Evolutionary conservation across 2,113 vertebrate genomes (phyloP).

Genomic region (Clarias gariepinus): DNA sequence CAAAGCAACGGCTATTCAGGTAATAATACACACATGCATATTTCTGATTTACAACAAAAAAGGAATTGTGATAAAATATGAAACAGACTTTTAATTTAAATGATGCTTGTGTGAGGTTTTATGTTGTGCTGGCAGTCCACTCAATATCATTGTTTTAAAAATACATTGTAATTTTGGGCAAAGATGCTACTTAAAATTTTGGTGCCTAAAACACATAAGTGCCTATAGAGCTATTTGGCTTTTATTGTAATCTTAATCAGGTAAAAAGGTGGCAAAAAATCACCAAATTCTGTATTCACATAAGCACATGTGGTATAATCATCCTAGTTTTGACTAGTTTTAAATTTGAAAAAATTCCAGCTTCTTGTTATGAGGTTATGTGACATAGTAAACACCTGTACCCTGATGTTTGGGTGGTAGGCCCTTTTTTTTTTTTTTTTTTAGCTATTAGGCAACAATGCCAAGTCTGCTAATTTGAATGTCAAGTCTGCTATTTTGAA

Average conservation of each 20-base stretch:
- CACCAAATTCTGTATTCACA: background rate
- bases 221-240: background rate
- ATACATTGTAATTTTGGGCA: background rate
- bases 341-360: no score
- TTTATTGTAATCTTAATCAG: background rate
- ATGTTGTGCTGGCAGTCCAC: background rate
- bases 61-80: background rate
- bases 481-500: no score
- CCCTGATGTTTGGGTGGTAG: no score
- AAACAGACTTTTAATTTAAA: background rate
- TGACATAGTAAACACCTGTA: no score
- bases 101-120: background rate
- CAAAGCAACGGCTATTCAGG: constrained; percentile 90
- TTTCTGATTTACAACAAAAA: background rate
- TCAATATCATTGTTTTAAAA: background rate
- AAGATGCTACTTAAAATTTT: background rate
- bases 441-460: no score
- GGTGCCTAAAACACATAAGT: background rate
- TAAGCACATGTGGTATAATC: background rate
- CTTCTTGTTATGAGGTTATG: no score
- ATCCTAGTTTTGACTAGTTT: background rate
- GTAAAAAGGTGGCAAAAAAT: background rate
- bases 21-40: constrained; percentile 62
- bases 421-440: no score
- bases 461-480: no score